Base-by-base conservation (phyloP, 1,140 invertebrate genomes). In the honey bee (Apis mellifera) region DNA sequence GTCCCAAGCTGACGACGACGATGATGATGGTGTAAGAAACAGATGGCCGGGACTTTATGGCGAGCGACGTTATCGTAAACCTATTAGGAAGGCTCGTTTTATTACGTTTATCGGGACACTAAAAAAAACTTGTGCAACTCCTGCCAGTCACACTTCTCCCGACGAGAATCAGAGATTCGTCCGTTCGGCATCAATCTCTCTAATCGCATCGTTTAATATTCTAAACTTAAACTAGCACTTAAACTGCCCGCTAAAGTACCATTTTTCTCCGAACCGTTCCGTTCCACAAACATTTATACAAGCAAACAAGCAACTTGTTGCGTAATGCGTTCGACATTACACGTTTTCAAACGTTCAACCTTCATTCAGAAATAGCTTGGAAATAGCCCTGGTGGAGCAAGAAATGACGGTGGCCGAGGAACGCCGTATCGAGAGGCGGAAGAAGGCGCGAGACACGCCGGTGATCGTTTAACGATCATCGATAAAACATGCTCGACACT, bases 401-500 rank as follows among this genome's bases (percentile, higher is more conserved):
- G 50, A 50, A 54, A 23, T 19, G 3, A 26, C 5, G 42, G n/a
- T 26, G 9, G 48, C 32, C 32, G 21, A 23, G 66, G 13, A 17
- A 15, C 70, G 54, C 26, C 9, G 70, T 26, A 48, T 50, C 21
- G n/a, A 50, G 21, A n/a, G 42, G 50, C n/a, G 50, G 69, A 26
- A 70, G 32, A 73, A 73, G 70, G 17, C 64, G 64, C 42, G 57
- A 60, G 57, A n/a, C 42, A 7, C 68, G 69, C 78, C 50, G 26
- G 23, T 13, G 72, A 76, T 59, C 66, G 81, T 70, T 82, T 76
- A 82, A 82, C 75, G 66, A 75, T 19, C 71, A 50, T 32, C 75
- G 75, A 71, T 82, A 77, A 70, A 77, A 82, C 74, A 66, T 78
- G 66, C 59, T 64, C 75, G 81, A 82, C 74, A 70, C 48, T 71